A percentile compares a stretch with the other conserved stretches of the same genome.
These are phyloP conservation scores for Strix aluco DNA, from an alignment of 2,113 vertebrate species.

Conservation along the genomic window DNA sequence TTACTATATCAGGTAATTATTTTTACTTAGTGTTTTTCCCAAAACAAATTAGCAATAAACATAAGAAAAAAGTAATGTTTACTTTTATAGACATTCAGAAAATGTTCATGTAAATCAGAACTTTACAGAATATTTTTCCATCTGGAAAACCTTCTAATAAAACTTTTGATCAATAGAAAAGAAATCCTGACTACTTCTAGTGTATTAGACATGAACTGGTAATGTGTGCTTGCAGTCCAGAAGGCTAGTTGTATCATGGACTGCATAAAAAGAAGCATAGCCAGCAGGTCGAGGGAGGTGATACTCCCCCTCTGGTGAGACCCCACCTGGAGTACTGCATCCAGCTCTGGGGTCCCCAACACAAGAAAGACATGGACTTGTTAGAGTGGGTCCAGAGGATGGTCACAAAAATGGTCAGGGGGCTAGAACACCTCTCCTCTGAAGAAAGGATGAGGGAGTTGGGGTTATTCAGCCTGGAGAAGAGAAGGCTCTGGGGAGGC, in stretches of 20 bases:
- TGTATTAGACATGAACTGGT: background rate
- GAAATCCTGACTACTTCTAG: background rate
- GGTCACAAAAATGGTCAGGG: fast-evolving
- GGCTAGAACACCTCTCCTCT: background rate
- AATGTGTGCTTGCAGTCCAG: background rate
- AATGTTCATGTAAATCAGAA: background rate
- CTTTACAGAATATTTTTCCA: background rate
- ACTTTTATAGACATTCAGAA: background rate
- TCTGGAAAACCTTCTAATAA: background rate
- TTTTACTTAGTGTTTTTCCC: background rate
- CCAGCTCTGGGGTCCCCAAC: background rate
- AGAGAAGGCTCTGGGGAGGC: background rate
- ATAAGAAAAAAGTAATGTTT: background rate
- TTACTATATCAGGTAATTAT: background rate
- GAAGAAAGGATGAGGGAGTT: background rate
- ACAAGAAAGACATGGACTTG: background rate
- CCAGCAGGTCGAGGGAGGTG: background rate
- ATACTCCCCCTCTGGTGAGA: background rate
- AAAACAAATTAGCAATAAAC: background rate
- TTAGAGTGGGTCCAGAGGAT: background rate
- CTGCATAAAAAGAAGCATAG: background rate
- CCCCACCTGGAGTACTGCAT: background rate
- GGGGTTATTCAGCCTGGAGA: background rate
- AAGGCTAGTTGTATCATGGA: background rate
- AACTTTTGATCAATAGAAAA: background rate